Conservation (phyloP, 2,797 vertebrate genomes). For the Poliocrania exsul region DNA sequence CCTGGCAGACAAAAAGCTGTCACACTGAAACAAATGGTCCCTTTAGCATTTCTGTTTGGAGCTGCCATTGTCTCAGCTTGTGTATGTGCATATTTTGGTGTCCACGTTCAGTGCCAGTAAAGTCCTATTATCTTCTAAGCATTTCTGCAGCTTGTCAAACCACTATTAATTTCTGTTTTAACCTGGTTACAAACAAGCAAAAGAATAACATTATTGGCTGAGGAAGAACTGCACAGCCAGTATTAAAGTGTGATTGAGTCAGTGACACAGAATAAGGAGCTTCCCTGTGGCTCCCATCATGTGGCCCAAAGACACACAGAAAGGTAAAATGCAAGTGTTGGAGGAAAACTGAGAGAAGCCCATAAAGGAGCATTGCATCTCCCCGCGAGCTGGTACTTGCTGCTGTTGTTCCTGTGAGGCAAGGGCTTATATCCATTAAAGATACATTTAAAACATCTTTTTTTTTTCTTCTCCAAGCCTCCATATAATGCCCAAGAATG, state of each 20-base stretch:
- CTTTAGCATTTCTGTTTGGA: not conserved
- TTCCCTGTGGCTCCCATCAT: not conserved
- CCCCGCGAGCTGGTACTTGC: not conserved
- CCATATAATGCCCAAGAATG: not conserved
- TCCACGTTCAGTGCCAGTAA: not conserved
- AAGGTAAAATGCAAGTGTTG: not conserved
- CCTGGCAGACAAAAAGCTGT: not conserved
- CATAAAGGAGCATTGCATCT: not conserved
- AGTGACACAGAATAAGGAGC: not conserved
- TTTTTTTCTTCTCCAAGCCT: not conserved
- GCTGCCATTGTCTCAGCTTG: rapidly evolving
- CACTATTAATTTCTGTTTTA: not conserved
- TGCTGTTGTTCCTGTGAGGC: not conserved
- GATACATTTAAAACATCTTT: not conserved
- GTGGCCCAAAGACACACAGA: not conserved
- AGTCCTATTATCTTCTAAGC: not conserved
- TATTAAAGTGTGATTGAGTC: rapidly evolving
- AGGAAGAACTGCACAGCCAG: not conserved
- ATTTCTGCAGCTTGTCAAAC: not conserved
- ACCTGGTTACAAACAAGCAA: not conserved
- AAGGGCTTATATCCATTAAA: not conserved
- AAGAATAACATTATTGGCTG: not conserved
- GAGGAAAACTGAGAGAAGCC: not conserved
- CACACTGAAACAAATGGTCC: not conserved
- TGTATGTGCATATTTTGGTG: rapidly evolving